phyloP scores from a whole-genome alignment of 2,797 vertebrate genomes.

The Eleutherodactylus coqui region DNA sequence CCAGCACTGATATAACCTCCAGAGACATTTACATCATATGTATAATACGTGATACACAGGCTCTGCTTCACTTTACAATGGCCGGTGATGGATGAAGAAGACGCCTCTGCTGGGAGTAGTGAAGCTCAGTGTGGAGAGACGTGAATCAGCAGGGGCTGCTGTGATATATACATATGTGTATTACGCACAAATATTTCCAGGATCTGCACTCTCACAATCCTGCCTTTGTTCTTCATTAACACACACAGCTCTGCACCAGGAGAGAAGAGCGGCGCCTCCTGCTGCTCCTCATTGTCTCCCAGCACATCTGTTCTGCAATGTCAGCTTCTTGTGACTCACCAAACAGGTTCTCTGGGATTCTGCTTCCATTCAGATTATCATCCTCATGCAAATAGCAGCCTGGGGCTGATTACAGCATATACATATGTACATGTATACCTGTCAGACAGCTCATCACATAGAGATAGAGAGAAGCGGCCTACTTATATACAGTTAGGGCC shows the following conservation, averaged over 20 bases:
- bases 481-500: no score
- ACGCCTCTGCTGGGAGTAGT: no score
- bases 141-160: no score
- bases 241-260: not conserved
- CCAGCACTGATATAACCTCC: no score
- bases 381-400: not conserved
- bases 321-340: conserved; percentile 7
- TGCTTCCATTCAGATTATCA: not conserved
- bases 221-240: not conserved
- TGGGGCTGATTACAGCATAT: not conserved
- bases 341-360: conserved; percentile 1
- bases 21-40: no score
- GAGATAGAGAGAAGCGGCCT: no score
- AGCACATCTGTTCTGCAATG: conserved; percentile 38
- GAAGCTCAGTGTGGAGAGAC: no score
- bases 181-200: not conserved
- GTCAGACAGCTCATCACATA: no score
- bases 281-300: conserved; percentile 30
- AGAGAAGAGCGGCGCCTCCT: not conserved
- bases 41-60: no score
- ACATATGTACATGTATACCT: not conserved
- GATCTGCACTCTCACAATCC: not conserved
- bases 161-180: not conserved
- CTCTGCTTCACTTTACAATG: no score
- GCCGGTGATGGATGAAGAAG: no score